A percentile compares a stretch with the other conserved stretches of the same genome.
These are phyloP conservation scores for Gulo gulo DNA, from an alignment of 2,113 vertebrate genomes.

Conservation along the genomic window DNA sequence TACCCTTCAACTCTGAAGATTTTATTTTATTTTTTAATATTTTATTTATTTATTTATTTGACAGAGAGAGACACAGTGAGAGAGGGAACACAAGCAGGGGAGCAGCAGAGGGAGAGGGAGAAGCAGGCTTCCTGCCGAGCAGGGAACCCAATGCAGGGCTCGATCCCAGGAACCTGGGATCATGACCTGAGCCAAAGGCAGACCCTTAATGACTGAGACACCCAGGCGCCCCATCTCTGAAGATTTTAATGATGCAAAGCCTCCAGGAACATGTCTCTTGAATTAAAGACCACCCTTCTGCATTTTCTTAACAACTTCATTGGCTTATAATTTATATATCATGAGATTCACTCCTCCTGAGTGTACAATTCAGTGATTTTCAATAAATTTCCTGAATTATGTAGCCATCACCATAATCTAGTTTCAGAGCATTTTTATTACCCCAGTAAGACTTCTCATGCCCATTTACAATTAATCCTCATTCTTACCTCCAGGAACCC, in stretches of 20 bases:
- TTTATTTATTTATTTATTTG: no score
- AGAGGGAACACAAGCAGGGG: no score
- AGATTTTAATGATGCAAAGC: not conserved
- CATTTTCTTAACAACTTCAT: constrained; percentile 6
- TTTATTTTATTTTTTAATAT: not conserved
- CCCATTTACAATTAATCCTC: not conserved
- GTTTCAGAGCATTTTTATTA: constrained; percentile 21
- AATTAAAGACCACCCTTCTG: not conserved
- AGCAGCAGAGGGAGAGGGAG: no score
- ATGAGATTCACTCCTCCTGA: not conserved
- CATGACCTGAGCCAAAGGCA: no score
- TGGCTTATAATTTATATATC: not conserved
- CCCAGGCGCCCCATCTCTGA: not conserved
- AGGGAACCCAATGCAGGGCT: no score
- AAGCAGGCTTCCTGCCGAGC: no score
- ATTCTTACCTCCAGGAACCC: not conserved
- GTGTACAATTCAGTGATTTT: constrained; percentile 19
- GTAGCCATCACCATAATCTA: not conserved
- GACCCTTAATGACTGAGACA: no score
- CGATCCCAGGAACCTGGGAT: no score
- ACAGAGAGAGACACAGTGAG: no score
- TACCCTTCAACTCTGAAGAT: not conserved
- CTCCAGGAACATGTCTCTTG: not conserved
- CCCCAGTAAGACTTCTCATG: not conserved
- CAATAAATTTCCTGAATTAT: constrained; percentile 12